These are phyloP conservation scores for Omphaloscelis lunosa DNA, from an alignment of 2,888 invertebrate genomes.

Conservation along the genomic window DNA sequence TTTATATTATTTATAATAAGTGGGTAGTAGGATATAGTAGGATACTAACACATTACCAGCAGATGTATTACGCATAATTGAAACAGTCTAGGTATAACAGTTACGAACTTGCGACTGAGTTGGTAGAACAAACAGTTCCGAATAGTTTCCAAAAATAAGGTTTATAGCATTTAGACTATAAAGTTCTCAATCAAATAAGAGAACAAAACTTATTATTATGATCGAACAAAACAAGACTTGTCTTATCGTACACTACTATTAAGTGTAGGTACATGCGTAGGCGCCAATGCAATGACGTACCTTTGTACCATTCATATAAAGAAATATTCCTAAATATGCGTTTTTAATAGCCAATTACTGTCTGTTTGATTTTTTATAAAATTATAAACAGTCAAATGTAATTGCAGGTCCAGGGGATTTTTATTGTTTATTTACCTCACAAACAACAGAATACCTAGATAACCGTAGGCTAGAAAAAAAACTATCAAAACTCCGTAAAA, in stretches of 20 bases:
- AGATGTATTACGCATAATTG: neutral
- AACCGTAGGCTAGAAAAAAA: neutral
- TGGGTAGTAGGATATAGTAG: too few relatives aligned
- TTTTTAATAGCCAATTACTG: constrained; percentile 1
- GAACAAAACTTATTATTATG: neutral
- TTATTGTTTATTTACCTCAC: neutral
- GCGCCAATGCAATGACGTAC: constrained; percentile 30
- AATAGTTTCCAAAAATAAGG: neutral
- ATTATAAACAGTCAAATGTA: neutral
- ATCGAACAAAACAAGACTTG: neutral
- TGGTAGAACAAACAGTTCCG: neutral
- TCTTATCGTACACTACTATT: neutral
- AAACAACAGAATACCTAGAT: neutral
- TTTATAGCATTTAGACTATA: neutral
- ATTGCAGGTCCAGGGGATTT: neutral
- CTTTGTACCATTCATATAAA: neutral
- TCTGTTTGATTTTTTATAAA: neutral
- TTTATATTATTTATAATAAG: too few relatives aligned
- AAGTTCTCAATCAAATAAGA: neutral
- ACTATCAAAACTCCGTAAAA: neutral
- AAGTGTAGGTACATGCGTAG: neutral
- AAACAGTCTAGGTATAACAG: neutral
- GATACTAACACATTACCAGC: neutral
- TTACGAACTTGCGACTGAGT: neutral
- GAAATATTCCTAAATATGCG: constrained; percentile 11